These are phyloP conservation scores for Acanthochromis polyacanthus DNA, from an alignment of 2,113 vertebrate genomes.

Conservation along the genomic window DNA sequence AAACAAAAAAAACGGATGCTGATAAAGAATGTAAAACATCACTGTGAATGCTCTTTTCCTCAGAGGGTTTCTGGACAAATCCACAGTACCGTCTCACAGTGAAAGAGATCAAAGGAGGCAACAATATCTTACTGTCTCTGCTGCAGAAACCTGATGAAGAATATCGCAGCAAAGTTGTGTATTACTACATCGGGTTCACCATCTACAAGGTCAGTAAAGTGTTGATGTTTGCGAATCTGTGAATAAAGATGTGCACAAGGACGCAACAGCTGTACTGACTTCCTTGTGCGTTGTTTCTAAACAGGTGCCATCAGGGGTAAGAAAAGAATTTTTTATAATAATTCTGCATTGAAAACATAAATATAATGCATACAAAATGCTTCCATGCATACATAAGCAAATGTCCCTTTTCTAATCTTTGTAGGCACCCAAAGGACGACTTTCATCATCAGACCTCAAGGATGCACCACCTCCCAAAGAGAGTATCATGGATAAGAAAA, in stretches of 20 bases:
- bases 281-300: not conserved
- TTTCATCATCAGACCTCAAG: not conserved
- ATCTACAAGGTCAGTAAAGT: conserved; percentile 4
- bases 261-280: not conserved
- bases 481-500: not conserved
- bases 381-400: not conserved
- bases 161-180: conserved; percentile 3
- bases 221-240: too few relatives aligned
- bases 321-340: not conserved
- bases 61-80: conserved; percentile 17
- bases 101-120: not conserved
- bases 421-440: not conserved
- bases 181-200: not conserved
- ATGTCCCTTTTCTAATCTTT: not conserved
- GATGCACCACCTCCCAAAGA: not conserved
- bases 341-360: not conserved
- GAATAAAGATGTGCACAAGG: not conserved
- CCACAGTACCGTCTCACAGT: conserved; percentile 12
- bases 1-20: too few relatives aligned
- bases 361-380: too few relatives aligned
- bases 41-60: not conserved
- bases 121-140: conserved; percentile 15
- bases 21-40: too few relatives aligned
- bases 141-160: conserved; percentile 16
- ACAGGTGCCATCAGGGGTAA: conserved; percentile 7